phyloP scores from a whole-genome alignment of 92 coral and sea anemone species.

The Palythoa grandis region DNA sequence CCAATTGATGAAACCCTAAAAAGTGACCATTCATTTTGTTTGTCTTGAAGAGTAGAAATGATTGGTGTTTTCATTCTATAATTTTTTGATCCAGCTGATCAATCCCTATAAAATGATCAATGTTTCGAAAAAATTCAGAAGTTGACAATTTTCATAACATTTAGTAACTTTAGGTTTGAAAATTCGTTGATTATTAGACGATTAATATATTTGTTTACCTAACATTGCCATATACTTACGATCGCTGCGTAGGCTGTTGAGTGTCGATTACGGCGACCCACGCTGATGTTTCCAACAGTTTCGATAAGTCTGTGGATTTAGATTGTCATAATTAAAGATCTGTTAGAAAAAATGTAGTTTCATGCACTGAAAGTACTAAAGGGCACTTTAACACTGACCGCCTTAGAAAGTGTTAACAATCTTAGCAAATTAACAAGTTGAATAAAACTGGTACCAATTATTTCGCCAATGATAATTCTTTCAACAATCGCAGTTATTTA shows the following conservation, averaged over 20 bases:
- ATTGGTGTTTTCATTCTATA: too few relatives aligned
- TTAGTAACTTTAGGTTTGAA: background rate
- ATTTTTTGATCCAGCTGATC: too few relatives aligned
- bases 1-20: too few relatives aligned
- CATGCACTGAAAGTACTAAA: background rate
- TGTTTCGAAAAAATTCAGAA: too few relatives aligned
- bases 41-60: too few relatives aligned
- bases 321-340: background rate
- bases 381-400: background rate
- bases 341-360: background rate
- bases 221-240: slow-evolving; percentile 44
- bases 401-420: background rate
- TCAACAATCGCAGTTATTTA: background rate
- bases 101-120: too few relatives aligned
- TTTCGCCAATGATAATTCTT: background rate
- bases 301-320: slow-evolving; percentile 64
- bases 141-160: background rate
- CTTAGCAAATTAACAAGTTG: background rate
- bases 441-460: background rate
- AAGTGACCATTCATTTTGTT: too few relatives aligned
- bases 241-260: slow-evolving; percentile 66
- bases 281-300: slow-evolving; percentile 61
- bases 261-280: slow-evolving; percentile 73
- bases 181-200: background rate
- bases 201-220: background rate